Evolutionary conservation across 2,113 vertebrate species (phyloP), one percentile per base, ranked within the genome.

Genomic region (Corythornis madagascariensis): DNA sequence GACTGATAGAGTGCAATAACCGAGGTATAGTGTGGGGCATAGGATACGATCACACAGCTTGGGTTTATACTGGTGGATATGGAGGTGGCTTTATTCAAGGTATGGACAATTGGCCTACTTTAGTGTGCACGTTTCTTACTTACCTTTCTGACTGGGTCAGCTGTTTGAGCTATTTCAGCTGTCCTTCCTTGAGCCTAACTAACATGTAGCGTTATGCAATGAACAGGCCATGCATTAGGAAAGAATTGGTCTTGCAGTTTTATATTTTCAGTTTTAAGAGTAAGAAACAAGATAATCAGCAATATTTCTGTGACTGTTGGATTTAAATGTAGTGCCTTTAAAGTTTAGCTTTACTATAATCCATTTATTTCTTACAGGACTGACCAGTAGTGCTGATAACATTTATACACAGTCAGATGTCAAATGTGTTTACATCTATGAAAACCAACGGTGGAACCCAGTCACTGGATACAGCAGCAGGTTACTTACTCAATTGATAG

Each of bases 381-480:
- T 99, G 94, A 97, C 98, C 93, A 98, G 98, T 87, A 99, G 98
- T 82, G 98, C 98, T 25, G 98, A 99, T 69, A 98, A 98, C 87
- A 98, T 99, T 91, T 98, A 98, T 53, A 97, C 97, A 0, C 99
- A 99, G 97, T 98, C 98, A 0, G 99, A 99, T 7, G 97, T 99
- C 79, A 99, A 99, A 96, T 98, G 97, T 7, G 97, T 99, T 80
- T 98, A 98, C 92, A 98, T 99, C 94, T 99, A 99, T 8, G 99
- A 99, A 97, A 99, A 99, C 96, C 99, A 99, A 93, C 98, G 99
- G 67, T 99, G 99, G 99, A 99, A 99, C 92, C 99, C 99, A 0
- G 98, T 99, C 83, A 98, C 98, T 1, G 99, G 99, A 82, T 99
- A 99, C 93, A 99, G 98, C 93, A 98, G 98, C 98, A 98, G 98